Evolutionary conservation across 2,113 vertebrate species (phyloP), one percentile per base, ranked within the genome.

Genomic region (Prolemur simus): DNA sequence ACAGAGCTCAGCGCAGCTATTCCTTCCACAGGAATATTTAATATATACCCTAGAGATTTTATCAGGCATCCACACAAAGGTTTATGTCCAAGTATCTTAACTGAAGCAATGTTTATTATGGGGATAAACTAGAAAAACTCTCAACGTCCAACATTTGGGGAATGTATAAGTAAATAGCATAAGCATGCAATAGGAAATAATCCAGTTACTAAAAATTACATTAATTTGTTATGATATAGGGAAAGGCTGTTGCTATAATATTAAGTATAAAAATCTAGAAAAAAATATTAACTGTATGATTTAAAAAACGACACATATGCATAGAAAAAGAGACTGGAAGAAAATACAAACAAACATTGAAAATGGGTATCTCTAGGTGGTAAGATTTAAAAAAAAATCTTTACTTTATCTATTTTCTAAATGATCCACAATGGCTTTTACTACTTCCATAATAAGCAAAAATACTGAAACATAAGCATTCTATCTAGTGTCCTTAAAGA

Each of bases 371-470:
- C 27, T 91, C 54, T 58, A 66, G n/a, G 45, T 56, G 23, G 45
- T 87, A 66, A 88, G 17, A 73, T 45, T 54, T 6, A 32, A 45
- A 37, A 85, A 68, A 13, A 25, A 56, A 54, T 34, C 37, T 76
- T 47, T 39, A 87, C 45, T 78, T 39, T 68, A 74, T 86, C 69
- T 71, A 68, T 92, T 85, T 82, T 86, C 47, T 13, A 95, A 92
- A 69, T 83, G 29, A 96, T 92, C 52, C 21, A 69, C 14, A 77
- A 34, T 74, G 54, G 34, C 9, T 83, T 89, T 94, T 85, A 87
- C 54, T 58, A 82, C 13, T 49, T 91, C 88, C 39, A 91, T 76
- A 73, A 6, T 69, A 47, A 74, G 3, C 52, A 96, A 88, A 86
- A 52, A 56, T 13, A 71, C 4, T 86, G 27, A 78, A 71, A 64